Evolutionary conservation across 37 sponge, comb jelly and placozoan genomes (phyloP).

Genomic region (Ephydatia muelleri): DNA sequence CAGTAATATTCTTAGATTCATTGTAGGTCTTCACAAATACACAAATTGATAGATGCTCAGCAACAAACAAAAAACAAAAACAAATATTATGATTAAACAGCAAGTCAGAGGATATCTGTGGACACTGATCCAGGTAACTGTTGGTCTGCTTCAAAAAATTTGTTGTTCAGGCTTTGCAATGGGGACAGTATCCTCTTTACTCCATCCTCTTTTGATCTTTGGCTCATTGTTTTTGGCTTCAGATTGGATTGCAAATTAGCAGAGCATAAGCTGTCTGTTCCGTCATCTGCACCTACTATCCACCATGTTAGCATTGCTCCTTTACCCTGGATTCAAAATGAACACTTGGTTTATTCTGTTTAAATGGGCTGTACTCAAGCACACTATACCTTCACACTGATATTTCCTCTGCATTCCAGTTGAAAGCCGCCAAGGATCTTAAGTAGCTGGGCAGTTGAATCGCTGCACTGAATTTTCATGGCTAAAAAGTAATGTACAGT

Average conservation of each 20-base stretch:
- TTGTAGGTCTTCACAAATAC: no score
- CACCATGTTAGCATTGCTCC: conserved; percentile 88
- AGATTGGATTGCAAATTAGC: neutral
- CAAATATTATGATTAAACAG: neutral
- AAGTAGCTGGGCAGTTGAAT: conserved; percentile 61
- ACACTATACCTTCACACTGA: conserved; percentile 69
- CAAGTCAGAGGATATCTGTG: neutral
- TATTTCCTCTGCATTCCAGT: conserved; percentile 77
- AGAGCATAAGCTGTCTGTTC: conserved; percentile 1
- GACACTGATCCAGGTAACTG: neutral
- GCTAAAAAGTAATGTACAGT: conserved; percentile 36
- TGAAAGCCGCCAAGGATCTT: conserved; percentile 52
- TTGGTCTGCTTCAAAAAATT: neutral
- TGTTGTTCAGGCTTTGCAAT: neutral
- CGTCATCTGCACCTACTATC: conserved; percentile 42
- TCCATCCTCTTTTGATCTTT: neutral
- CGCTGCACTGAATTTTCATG: conserved; percentile 88
- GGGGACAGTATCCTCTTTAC: neutral
- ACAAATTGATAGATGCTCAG: no score
- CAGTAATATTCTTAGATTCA: no score
- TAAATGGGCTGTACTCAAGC: neutral
- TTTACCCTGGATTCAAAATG: conserved; percentile 64
- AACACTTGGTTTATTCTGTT: neutral
- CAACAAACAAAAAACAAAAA: no score
- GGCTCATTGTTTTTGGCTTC: neutral